Base-by-base conservation (phyloP, 2,888 invertebrate genomes). In the Leucophenga montana region DNA sequence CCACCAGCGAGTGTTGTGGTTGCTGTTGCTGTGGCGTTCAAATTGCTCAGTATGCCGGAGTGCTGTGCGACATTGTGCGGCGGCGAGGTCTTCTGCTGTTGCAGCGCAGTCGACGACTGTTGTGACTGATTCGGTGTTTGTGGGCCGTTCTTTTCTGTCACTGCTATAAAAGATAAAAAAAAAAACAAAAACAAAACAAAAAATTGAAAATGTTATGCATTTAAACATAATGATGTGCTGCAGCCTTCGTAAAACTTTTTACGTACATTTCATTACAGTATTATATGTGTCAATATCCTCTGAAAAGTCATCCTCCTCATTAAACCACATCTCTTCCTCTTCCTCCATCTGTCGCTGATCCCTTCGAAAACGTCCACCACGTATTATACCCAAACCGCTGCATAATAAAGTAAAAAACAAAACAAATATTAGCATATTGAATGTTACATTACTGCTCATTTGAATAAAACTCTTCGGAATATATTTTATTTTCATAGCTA, bases 241-340 rank as follows among this genome's bases (percentile, higher is more conserved):
- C n/a, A n/a, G n/a, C n/a, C n/a, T n/a, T n/a, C n/a, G n/a, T n/a
- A n/a, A 22, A 39, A n/a, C 16, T 16, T 5, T 8, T 11, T 39
- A 80, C 85, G 85, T 80, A 89, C 89, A 86, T 85, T 88, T 89
- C 84, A 89, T 88, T 74, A 88, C 88, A 75, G 85, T 88, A 73
- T 86, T 88, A 72, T 88, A 89, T 59, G 87, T 86, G 75, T 89
- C 89, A 54, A 88, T 85, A 73, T 93, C 95, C 85, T 97, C 96
- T 73, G 95, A 94, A 75, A 95, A 93, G 87, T 97, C 97, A 87
- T 98, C 98, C 77, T 98, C 98, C 83, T 97, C 97, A 87, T 97
- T 97, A 89, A 98, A 98, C 98, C 98, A 99, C 93, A 97, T 96
- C 90, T 98, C 98, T 86, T 99, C 98, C 82, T 98, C 98, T 86